phyloP scores from a whole-genome alignment of 2,888 invertebrate species.

The Tipula lateralis region DNA sequence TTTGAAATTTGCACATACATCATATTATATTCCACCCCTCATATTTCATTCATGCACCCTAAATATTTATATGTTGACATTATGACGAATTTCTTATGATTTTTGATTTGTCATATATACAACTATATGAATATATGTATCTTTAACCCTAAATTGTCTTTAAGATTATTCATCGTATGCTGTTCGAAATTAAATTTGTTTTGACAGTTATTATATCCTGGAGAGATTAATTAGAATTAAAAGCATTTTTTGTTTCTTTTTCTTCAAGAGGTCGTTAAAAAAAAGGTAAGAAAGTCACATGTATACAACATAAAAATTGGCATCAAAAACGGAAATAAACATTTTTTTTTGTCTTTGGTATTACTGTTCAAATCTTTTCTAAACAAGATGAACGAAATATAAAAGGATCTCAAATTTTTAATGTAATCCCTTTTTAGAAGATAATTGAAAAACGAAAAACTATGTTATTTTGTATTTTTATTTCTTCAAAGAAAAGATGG shows the following conservation, averaged over 20 bases:
- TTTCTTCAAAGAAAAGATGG: not conserved
- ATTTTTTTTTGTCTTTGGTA: not conserved
- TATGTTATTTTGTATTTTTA: not conserved
- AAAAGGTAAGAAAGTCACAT: not conserved
- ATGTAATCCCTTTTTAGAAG: not conserved
- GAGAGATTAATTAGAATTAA: conserved; percentile 13
- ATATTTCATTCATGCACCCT: not conserved
- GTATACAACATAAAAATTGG: not conserved
- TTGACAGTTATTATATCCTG: conserved; percentile 15
- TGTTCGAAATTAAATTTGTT: not conserved
- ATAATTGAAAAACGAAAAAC: not conserved
- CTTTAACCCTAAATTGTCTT: not conserved
- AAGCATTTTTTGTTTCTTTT: not conserved
- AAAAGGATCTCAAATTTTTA: conserved; percentile 24
- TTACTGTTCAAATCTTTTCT: not conserved
- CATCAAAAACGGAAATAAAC: not conserved
- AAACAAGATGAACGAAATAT: not conserved
- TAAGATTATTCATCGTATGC: not conserved
- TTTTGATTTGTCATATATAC: not conserved
- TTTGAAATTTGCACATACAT: not conserved
- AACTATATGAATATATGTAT: not conserved
- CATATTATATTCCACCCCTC: not conserved
- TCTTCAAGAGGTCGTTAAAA: not conserved
- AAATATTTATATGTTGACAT: not conserved
- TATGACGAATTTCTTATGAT: not conserved